These are phyloP conservation scores for Platyscapa corneri DNA, from an alignment of 1,140 invertebrate genomes.

Conservation along the genomic window DNA sequence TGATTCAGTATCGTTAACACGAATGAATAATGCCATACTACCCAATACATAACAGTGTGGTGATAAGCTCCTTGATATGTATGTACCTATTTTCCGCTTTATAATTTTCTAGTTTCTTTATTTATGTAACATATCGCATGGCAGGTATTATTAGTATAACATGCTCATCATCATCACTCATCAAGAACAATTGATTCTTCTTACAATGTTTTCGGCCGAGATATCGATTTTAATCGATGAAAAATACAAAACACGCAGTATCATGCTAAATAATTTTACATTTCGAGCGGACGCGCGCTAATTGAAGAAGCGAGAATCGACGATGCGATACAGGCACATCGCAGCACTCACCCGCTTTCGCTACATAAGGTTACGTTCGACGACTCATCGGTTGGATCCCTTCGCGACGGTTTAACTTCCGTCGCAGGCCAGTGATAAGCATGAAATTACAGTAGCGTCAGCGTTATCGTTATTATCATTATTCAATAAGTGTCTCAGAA, in stretches of 20 bases:
- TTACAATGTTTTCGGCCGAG: not conserved
- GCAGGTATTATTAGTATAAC: not conserved
- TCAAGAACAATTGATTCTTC: not conserved
- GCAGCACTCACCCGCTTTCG: not conserved
- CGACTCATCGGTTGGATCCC: not conserved
- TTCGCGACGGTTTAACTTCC: too few relatives aligned
- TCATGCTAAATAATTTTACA: conserved; percentile 21
- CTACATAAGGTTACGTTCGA: not conserved
- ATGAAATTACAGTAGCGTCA: not conserved
- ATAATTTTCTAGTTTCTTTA: not conserved
- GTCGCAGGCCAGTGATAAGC: not conserved
- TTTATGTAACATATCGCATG: not conserved
- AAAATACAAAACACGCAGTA: conserved; percentile 12
- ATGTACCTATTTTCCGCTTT: not conserved
- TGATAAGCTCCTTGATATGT: not conserved
- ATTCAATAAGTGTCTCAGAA: not conserved
- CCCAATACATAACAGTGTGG: too few relatives aligned
- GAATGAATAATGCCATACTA: too few relatives aligned
- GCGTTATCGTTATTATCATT: not conserved
- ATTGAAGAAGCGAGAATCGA: not conserved
- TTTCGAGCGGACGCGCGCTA: not conserved
- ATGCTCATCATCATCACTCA: conserved; percentile 9
- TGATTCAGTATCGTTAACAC: too few relatives aligned
- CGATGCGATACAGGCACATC: not conserved
- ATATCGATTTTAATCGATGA: conserved; percentile 15